Conservation (phyloP, 1,140 invertebrate species). For the Pseudomyrmex cubaensis region DNA sequence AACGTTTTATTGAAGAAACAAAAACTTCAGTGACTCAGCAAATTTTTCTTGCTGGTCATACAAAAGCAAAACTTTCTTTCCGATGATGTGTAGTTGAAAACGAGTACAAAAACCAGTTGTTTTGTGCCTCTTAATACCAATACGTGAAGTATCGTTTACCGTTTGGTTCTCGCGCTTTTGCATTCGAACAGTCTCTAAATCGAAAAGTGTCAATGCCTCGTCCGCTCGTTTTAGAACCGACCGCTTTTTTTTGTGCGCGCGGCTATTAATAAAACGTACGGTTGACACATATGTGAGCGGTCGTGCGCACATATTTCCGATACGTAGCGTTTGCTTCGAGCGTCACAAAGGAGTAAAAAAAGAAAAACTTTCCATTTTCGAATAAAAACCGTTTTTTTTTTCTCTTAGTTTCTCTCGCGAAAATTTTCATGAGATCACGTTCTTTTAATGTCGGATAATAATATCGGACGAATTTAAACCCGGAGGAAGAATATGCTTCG, state of each 20-base stretch:
- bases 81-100: too few species aligned
- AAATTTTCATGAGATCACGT: constrained; percentile 14
- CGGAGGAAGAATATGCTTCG: constrained; percentile 2
- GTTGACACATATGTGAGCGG: neutral
- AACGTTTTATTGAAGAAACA: too few species aligned
- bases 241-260: neutral
- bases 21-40: too few species aligned
- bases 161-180: too few species aligned
- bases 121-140: too few species aligned
- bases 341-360: too few species aligned
- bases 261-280: constrained; percentile 18
- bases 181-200: neutral
- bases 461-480: neutral
- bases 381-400: neutral
- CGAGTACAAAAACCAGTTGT: too few species aligned
- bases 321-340: neutral
- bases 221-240: neutral
- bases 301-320: neutral
- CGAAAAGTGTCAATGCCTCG: neutral
- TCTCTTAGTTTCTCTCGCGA: neutral
- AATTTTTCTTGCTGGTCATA: too few species aligned
- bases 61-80: too few species aligned
- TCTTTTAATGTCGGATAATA: neutral
- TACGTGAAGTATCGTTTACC: too few species aligned
- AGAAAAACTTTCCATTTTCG: neutral